Conservation (phyloP, 2,113 vertebrate genomes). For the Heliornis fulica region DNA sequence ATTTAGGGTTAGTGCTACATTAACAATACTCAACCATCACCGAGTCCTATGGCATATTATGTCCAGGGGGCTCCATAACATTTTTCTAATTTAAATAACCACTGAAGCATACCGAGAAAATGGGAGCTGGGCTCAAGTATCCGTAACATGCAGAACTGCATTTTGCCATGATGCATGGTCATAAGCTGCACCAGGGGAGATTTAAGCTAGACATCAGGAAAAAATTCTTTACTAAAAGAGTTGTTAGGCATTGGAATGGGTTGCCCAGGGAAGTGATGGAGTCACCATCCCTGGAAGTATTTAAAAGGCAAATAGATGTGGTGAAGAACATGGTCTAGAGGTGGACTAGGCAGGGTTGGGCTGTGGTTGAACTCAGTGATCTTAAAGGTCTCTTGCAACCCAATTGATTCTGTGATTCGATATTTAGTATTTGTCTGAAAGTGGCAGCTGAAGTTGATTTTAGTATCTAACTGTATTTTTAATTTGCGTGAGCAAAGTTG, state of each 20-base stretch:
- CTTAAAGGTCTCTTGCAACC: too few relatives aligned
- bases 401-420: too few relatives aligned
- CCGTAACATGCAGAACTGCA: not conserved
- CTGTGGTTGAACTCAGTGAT: too few relatives aligned
- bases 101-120: not conserved
- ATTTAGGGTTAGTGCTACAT: not conserved
- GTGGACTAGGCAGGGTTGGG: too few relatives aligned
- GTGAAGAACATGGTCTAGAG: too few relatives aligned
- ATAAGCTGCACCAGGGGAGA: too few relatives aligned
- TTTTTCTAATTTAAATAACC: not conserved
- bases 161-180: not conserved
- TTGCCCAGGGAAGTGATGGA: too few relatives aligned
- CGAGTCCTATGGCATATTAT: accelerated
- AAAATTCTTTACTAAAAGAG: too few relatives aligned
- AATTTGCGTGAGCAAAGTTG: not conserved
- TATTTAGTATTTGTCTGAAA: not conserved
- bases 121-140: not conserved
- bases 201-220: too few relatives aligned
- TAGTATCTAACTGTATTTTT: not conserved
- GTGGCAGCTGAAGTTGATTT: not conserved
- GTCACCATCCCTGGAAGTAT: too few relatives aligned
- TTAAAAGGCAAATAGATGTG: too few relatives aligned
- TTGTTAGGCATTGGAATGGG: too few relatives aligned
- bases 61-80: not conserved
- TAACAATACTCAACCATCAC: not conserved